Percentiles rank a stretch among this genome's conserved stretches.
phyloP scores from a whole-genome alignment of 1,140 invertebrate species.

The Gonatopus flavifemur region DNA sequence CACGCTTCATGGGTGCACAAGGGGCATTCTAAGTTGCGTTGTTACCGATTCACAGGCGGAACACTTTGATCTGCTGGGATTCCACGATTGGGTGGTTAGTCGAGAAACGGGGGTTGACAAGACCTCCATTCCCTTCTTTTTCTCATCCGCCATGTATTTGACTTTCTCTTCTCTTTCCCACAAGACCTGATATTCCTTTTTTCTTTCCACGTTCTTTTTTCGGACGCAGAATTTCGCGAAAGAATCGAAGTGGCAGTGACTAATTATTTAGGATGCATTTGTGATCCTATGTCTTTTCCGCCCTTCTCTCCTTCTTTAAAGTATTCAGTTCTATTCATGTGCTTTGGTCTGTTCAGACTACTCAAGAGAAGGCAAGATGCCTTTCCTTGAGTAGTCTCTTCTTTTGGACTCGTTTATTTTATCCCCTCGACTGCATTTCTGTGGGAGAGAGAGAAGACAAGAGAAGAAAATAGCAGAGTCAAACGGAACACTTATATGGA shows the following conservation, averaged over 20 bases:
- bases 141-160: neutral
- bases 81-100: constrained; percentile 18
- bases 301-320: constrained; percentile 19
- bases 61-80: constrained; percentile 19
- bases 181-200: constrained; percentile 4
- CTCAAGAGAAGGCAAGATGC: too few species aligned
- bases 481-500: constrained; percentile 58
- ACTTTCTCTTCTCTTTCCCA: constrained; percentile 12
- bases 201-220: constrained; percentile 17
- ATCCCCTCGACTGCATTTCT: constrained; percentile 52
- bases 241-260: constrained; percentile 54
- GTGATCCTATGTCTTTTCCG: constrained; percentile 25
- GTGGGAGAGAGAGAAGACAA: too few species aligned
- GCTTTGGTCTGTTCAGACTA: too few species aligned
- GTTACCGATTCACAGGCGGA: too few species aligned
- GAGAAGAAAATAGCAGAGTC: too few species aligned
- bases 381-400: constrained; percentile 18
- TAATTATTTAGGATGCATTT: constrained; percentile 55
- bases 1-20: too few species aligned
- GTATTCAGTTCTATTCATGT: too few species aligned
- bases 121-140: constrained; percentile 8
- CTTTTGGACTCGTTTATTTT: constrained; percentile 49
- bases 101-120: constrained; percentile 26
- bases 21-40: too few species aligned
- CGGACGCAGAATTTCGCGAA: constrained; percentile 23